Evolutionary conservation across 2,888 invertebrate species (phyloP), one percentile per base, ranked within the genome.

Genomic region (Lacanobia oleracea): DNA sequence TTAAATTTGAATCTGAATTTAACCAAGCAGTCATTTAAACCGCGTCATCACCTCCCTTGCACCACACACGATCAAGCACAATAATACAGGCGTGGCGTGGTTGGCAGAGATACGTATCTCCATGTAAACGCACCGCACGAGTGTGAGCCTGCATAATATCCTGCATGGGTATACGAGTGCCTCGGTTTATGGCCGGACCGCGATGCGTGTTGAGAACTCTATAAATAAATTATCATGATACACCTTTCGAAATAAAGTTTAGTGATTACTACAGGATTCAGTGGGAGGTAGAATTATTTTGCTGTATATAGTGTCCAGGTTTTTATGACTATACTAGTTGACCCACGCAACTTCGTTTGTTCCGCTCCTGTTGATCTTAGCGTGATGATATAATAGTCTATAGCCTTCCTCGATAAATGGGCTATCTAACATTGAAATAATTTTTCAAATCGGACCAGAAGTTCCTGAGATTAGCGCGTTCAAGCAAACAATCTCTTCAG

Each of bases 61-160:
- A n/a, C 76, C 78, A 67, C 37, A 60, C 53, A 23, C 33, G 53
- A 69, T 33, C 57, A 60, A 76, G 81, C 77, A 86, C 87, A 88
- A 90, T 91, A 90, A 90, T 90, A 89, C 81, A 81, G 77, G 80
- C 76, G 82, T 82, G 86, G 81, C 82, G 83, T 89, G 88, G 89
- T 89, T 89, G 88, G 87, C 81, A 84, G 79, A 86, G 91, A 90
- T 91, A 83, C 85, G 86, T 88, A 90, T 90, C 88, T 84, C 79
- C 81, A 53, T 76, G 86, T 87, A 85, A 87, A 79, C 86, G 83
- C 48, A 18, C 77, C 57, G 43, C 63, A 56, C 60, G 73, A 81
- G 82, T 77, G 77, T 77, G 77, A 69, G 73, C 72, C 66, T 73
- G 82, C 66, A 73, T 81, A 80, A 73, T 81, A 51, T 69, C 57